Evolutionary conservation across 2,888 invertebrate species (phyloP).

Genomic region (Loripinus fragilis): DNA sequence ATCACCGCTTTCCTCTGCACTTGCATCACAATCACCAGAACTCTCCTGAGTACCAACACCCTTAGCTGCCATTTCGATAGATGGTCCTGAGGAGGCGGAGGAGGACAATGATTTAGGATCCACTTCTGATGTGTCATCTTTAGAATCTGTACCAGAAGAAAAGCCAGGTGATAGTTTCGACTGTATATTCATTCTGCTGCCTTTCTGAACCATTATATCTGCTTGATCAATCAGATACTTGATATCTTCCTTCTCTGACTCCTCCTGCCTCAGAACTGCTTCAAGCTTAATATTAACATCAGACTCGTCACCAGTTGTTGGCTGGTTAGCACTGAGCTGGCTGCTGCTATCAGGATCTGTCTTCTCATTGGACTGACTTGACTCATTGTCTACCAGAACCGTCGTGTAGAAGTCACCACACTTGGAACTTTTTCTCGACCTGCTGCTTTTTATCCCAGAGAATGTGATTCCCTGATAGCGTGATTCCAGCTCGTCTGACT

Average conservation of each 20-base stretch:
- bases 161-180: slow-evolving; percentile 39
- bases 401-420: slow-evolving; percentile 55
- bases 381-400: slow-evolving; percentile 45
- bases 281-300: slow-evolving; percentile 46
- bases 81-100: slow-evolving; percentile 39
- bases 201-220: slow-evolving; percentile 71
- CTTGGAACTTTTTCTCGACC: slow-evolving; percentile 44
- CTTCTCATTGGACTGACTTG: slow-evolving; percentile 63
- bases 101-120: slow-evolving; percentile 49
- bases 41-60: slow-evolving; percentile 66
- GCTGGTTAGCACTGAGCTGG: slow-evolving; percentile 29
- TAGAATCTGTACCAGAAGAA: slow-evolving; percentile 42
- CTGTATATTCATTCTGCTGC: slow-evolving; percentile 51
- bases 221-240: slow-evolving; percentile 74
- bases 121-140: slow-evolving; percentile 30
- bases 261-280: slow-evolving; percentile 52
- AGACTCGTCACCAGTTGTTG: slow-evolving; percentile 47
- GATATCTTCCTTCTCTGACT: slow-evolving; percentile 66
- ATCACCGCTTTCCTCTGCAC: slow-evolving; percentile 75
- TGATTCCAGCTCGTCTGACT: slow-evolving; percentile 80
- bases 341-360: slow-evolving; percentile 54
- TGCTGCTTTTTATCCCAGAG: slow-evolving; percentile 51
- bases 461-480: slow-evolving; percentile 60
- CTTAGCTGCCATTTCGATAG: slow-evolving; percentile 52
- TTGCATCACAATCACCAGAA: slow-evolving; percentile 80